phyloP scores from a whole-genome alignment of 2,113 vertebrate genomes.

The Galeopterus variegatus region DNA sequence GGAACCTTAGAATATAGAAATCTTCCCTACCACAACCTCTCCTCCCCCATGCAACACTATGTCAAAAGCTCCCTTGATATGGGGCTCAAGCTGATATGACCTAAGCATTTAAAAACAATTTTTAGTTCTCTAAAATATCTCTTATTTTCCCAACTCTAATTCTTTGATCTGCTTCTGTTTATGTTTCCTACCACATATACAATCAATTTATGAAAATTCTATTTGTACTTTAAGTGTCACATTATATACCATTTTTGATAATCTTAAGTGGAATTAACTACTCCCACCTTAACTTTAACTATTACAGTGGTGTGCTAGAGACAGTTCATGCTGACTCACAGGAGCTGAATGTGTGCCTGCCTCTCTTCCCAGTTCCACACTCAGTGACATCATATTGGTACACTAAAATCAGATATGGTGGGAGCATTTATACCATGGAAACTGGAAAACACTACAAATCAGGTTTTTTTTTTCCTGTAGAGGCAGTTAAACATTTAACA shows the following conservation, averaged over 20 bases:
- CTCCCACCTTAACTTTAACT: not conserved
- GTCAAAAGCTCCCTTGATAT: not conserved
- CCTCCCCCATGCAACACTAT: not conserved
- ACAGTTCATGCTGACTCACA: not conserved
- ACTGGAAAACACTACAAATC: not conserved
- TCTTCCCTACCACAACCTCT: not conserved
- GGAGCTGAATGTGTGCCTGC: not conserved
- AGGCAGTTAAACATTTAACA: not conserved
- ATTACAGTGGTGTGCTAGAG: not conserved
- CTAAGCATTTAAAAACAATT: not conserved
- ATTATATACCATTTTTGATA: not conserved
- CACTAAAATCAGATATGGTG: not conserved
- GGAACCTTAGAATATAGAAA: not conserved
- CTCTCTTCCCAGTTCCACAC: not conserved
- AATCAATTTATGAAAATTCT: not conserved
- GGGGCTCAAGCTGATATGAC: not conserved
- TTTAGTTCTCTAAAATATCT: not conserved
- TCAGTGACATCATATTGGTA: not conserved
- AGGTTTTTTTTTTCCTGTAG: not conserved
- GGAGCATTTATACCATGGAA: not conserved
- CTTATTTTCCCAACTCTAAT: not conserved
- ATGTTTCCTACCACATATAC: not conserved
- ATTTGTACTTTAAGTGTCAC: not conserved
- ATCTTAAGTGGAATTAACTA: not conserved
- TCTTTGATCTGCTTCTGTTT: not conserved